Base-by-base conservation (phyloP, 2,888 invertebrate species). In the Acanthopleura granulata region DNA sequence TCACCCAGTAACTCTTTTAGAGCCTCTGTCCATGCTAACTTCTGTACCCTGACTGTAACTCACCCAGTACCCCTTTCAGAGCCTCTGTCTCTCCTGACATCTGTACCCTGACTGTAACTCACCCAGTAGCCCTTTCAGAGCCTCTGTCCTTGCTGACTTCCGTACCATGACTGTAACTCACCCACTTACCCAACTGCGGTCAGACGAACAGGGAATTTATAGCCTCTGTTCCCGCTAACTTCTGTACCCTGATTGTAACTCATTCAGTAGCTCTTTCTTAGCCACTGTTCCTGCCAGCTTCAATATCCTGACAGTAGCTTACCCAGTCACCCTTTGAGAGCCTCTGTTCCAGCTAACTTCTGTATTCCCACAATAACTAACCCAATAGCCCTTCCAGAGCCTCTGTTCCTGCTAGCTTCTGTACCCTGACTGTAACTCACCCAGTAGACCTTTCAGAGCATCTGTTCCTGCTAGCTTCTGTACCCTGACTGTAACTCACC, bases 251-350 rank as follows among this genome's bases (percentile, higher is more conserved):
- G 40, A 40, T 9, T 6, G 40, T 40, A 40, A 40, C 9, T 40
- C 40, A 40, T 40, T 9, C 3, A 40, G 40, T 40, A 40, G 9
- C 40, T 9, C 40, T 40, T 9, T 40, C 25, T 86, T 61, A 49
- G 79, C 80, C 66, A 78, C 75, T n/a, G 82, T 86, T 11, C 80
- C 79, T 11, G 86, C 79, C 27, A 87, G 75, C 72, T 86, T 87
- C 29, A 86, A 3, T 40, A 40, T 40, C 40, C 3, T 40, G 40
- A 6, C 40, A 40, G 40, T 40, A 40, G n/a, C n/a, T n/a, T n/a
- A n/a, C n/a, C n/a, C n/a, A n/a, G n/a, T n/a, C n/a, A 9, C 40
- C 40, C 9, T 40, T 40, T 40, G 4, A 40, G 40, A 40, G 40
- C 40, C 40, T 40, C 9, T 40, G 40, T 9, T 9, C 9, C 40